Evolutionary conservation across 1,140 invertebrate species (phyloP).

Genomic region (Penaeus indicus): DNA sequence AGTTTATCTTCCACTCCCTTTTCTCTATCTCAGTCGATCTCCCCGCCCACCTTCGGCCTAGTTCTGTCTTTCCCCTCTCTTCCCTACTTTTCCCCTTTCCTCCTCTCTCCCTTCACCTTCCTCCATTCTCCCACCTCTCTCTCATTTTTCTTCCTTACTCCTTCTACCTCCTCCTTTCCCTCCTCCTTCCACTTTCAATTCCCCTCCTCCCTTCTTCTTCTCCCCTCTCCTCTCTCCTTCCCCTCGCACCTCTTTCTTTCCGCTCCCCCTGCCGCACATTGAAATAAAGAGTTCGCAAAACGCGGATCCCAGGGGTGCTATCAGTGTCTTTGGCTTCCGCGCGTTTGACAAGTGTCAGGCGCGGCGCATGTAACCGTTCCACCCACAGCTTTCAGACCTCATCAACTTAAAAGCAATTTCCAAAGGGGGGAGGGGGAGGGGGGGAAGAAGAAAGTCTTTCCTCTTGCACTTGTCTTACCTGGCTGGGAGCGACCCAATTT

Average conservation of each 20-base stretch:
- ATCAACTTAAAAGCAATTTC: too few species aligned
- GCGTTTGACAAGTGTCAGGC: too few species aligned
- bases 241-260: not conserved
- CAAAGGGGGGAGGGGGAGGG: too few species aligned
- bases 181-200: constrained; percentile 22
- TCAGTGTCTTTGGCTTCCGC: too few species aligned
- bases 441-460: too few species aligned
- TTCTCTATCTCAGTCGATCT: not conserved
- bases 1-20: not conserved
- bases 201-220: constrained; percentile 21
- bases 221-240: not conserved
- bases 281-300: not conserved
- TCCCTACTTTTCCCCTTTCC: not conserved
- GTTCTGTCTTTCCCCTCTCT: not conserved
- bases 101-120: not conserved
- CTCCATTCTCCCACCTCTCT: not conserved
- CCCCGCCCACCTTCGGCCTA: not conserved
- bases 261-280: constrained; percentile 17
- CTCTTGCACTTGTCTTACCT: not conserved
- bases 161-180: constrained; percentile 18
- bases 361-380: too few species aligned
- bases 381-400: too few species aligned
- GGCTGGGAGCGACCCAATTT: too few species aligned
- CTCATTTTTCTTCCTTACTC: not conserved
- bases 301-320: too few species aligned